Evolutionary conservation across 37 sponge, comb jelly and placozoan species (phyloP).

Genomic region (Mnemiopsis leidyi): DNA sequence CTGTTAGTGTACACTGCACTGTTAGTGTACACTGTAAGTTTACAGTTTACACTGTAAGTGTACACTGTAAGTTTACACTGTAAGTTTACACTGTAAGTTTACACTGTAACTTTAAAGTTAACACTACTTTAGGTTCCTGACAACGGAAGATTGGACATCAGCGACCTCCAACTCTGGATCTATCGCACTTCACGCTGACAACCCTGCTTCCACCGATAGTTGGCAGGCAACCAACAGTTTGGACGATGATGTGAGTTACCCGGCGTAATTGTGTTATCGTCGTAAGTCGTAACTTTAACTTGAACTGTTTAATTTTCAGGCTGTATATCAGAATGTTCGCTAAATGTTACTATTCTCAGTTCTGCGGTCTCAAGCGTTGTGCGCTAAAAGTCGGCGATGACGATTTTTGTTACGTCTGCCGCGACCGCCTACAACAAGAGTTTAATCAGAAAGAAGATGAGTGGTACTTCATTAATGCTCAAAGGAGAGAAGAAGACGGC

Average conservation of each 20-base stretch:
- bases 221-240: neutral
- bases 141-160: neutral
- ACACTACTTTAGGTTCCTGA: neutral
- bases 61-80: too few relatives aligned
- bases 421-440: slow-evolving; percentile 54
- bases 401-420: slow-evolving; percentile 24
- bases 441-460: slow-evolving; percentile 48
- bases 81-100: too few relatives aligned
- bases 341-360: too few relatives aligned
- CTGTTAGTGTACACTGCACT: too few relatives aligned
- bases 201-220: neutral
- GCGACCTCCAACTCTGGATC: neutral
- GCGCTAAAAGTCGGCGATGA: neutral
- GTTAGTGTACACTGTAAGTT: too few relatives aligned
- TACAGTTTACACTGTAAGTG: too few relatives aligned
- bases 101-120: too few relatives aligned
- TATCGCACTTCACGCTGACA: neutral
- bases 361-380: slow-evolving; percentile 40
- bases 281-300: too few relatives aligned
- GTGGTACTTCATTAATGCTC: slow-evolving; percentile 59
- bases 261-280: too few relatives aligned
- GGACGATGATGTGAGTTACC: neutral
- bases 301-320: too few relatives aligned
- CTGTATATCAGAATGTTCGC: too few relatives aligned
- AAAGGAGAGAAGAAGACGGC: neutral